Conservation (phyloP, 2,888 invertebrate species). For the Xanthia icteritia region DNA sequence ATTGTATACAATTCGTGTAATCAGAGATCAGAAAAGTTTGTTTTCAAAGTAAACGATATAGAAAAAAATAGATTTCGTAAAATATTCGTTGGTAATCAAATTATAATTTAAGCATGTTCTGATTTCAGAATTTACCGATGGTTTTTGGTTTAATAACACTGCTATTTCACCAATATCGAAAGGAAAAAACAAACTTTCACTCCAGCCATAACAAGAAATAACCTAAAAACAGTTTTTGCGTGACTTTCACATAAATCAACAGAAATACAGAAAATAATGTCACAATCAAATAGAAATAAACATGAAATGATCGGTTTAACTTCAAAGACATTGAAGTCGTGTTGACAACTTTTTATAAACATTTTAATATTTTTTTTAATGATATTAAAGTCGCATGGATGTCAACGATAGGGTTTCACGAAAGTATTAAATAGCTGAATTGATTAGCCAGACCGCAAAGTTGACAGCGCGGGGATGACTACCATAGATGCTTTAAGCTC, state of each 20-base stretch:
- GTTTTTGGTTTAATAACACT: neutral
- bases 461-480: neutral
- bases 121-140: neutral
- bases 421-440: neutral
- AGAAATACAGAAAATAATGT: neutral
- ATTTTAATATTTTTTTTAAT: too few relatives aligned
- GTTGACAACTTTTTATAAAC: neutral
- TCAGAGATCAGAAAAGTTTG: neutral
- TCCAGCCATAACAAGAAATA: neutral
- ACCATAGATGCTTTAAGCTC: neutral
- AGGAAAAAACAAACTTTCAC: constrained; percentile 11
- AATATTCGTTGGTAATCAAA: neutral
- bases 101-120: too few relatives aligned
- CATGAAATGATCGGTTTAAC: neutral
- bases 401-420: neutral
- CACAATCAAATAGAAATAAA: neutral
- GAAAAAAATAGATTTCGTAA: neutral
- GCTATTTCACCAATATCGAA: neutral
- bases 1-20: neutral
- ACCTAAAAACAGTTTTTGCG: constrained; percentile 4
- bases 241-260: neutral
- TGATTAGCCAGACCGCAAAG: neutral
- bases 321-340: neutral
- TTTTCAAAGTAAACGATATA: neutral
- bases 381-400: neutral